Base-by-base conservation (phyloP, 2,797 vertebrate genomes). In the Anas bahamensis region DNA sequence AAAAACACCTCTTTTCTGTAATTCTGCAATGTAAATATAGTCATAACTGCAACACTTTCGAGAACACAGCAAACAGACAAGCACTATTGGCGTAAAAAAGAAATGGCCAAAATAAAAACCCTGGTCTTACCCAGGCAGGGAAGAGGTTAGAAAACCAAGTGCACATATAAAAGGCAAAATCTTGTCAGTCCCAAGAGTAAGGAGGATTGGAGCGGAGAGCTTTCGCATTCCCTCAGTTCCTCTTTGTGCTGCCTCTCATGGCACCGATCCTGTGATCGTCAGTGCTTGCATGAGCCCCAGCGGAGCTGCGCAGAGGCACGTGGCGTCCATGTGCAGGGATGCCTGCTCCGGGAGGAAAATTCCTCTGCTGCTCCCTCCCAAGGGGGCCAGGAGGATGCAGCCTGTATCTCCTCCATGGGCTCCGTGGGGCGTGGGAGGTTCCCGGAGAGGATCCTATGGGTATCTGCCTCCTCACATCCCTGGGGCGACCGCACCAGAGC, bases 1-100 rank as follows among this genome's bases (percentile, higher is more conserved):
- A 96, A 96, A 88, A 91, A 76, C 94, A 95, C 94, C 95, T 97
- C 94, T 96, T 96, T 95, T 95, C 95, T 95, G 93, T 96, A 96
- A 95, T 94, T 96, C 94, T 96, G 94, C 94, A 96, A 95, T 93
- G 92, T 96, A 97, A 96, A 96, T 94, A 96, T 91, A 96, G 92
- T 92, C 91, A 95, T 95, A 95, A 96, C 94, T 88, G 96, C 89
- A 95, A 96, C 83, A 95, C 95, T 95, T 91, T 90, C 1, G 94
- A 96, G 94, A 96, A 95, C 84, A 94, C 55, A 95, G 92, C 89
- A 96, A 97, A 96, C 80, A 97, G 92, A 97, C 95, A 94, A 88
- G 94, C 71, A 94, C 79, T 93, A 86, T 52, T 90, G 94, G 91
- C n/a, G 88, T 79, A 85, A 93, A 91, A 83, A 91, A 91, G 64